Evolutionary conservation across 2,797 vertebrate species (phyloP), one percentile per base, ranked within the genome.

Genomic region (Alcedo atthis): DNA sequence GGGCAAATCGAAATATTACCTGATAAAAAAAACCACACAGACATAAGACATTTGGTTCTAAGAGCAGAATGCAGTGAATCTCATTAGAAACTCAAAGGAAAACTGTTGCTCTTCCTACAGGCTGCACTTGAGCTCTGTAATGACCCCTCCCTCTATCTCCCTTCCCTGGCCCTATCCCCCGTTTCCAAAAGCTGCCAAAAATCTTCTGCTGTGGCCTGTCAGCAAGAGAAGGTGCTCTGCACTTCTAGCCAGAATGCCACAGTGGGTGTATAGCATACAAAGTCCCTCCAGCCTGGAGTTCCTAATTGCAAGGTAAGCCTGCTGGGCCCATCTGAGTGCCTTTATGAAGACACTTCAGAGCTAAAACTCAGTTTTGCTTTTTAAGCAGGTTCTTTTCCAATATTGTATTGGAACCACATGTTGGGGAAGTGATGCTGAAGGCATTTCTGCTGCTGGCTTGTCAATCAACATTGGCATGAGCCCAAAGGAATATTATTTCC

Each of bases 1-100:
- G 97, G 51, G 99, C 99, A 43, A 98, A 99, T 48, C 99, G 98
- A 96, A 99, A 99, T 76, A 99, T 99, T 71, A 99, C 99, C 99
- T 99, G 97, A 83, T 35, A 40, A 79, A 54, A 87, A 11, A 37
- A 37, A 37, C 37, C 37, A 37, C 37, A 37, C 37, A 68, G 7
- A 67, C 15, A 89, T 1, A 55, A 4, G 76, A 20, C 3, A 24
- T 24, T 70, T 33, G 15, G 32, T 46, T 68, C 28, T 9, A 76
- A 73, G 30, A 67, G 70, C 32, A 85, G 51, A 89, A 85, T 11
- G 26, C 43, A 58, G 8, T 10, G 9, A 81, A 40, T 53, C 37
- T 62, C 40, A 54, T 24, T 25, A 61, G 6, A 28, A 82, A 85
- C 28, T 76, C 63, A 35, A 71, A 91, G 11, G n/a, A 49, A 28